Evolutionary conservation across 2,113 vertebrate species (phyloP).

Genomic region (Rafetus swinhoei): DNA sequence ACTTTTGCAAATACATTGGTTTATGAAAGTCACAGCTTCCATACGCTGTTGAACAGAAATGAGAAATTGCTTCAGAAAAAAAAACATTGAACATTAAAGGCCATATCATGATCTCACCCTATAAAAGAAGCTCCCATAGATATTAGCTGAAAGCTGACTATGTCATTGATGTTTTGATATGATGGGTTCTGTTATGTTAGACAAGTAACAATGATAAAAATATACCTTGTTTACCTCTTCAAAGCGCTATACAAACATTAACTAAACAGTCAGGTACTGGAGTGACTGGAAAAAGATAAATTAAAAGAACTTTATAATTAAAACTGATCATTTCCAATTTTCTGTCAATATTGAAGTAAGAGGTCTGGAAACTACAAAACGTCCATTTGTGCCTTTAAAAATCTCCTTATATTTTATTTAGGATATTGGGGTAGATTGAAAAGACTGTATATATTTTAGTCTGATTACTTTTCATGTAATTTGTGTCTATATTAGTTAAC

Average conservation of each 20-base stretch:
- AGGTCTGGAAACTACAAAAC: not conserved
- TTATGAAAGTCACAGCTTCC: not conserved
- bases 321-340: constrained; percentile 30
- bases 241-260: constrained; percentile 18
- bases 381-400: not conserved
- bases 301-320: not conserved
- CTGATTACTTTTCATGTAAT: not conserved
- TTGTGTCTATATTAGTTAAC: not conserved
- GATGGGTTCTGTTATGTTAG: not conserved
- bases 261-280: not conserved
- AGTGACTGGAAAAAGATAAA: constrained; percentile 48
- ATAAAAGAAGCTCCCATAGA: not conserved
- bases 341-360: not conserved
- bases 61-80: fast-evolving
- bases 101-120: not conserved
- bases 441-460: too few species aligned
- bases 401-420: not conserved
- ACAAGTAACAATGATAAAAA: not conserved
- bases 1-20: fast-evolving
- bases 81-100: not conserved
- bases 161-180: not conserved
- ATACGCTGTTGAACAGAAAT: not conserved
- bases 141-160: fast-evolving
- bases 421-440: not conserved
- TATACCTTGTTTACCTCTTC: not conserved